These are phyloP conservation scores for Deroptyus accipitrinus DNA, from an alignment of 2,113 vertebrate species.

Conservation along the genomic window DNA sequence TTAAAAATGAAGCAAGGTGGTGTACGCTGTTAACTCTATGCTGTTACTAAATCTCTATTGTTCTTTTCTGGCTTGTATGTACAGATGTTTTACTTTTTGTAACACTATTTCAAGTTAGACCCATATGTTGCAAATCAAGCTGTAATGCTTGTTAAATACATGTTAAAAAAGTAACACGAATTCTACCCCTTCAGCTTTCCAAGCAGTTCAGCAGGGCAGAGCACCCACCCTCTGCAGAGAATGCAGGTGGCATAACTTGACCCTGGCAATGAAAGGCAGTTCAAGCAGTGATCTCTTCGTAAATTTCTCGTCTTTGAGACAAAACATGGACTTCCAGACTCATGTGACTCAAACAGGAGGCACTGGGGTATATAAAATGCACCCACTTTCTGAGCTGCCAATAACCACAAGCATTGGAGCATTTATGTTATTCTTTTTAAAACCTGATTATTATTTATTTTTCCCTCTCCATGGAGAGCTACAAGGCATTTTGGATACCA, in stretches of 20 bases:
- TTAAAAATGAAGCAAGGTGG: not conserved
- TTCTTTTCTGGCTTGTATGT: not conserved
- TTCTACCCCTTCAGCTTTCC: not conserved
- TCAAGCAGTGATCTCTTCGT: not conserved
- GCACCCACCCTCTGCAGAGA: not conserved
- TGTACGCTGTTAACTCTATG: not conserved
- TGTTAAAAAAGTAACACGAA: not conserved
- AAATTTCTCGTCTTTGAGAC: not conserved
- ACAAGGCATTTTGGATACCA: not conserved
- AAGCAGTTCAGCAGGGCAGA: not conserved
- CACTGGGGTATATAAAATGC: not conserved
- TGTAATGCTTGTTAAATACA: not conserved
- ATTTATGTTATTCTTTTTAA: not conserved
- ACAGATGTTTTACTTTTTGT: constrained; percentile 32
- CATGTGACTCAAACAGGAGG: not conserved
- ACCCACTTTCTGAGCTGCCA: not conserved
- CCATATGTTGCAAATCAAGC: constrained; percentile 10
- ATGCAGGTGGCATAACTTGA: not conserved
- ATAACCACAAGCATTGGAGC: not conserved
- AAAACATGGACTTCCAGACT: not conserved
- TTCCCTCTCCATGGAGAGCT: not conserved
- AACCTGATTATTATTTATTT: not conserved
- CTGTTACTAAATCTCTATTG: not conserved
- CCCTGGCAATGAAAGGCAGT: not conserved
- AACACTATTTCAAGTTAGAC: not conserved